phyloP scores from a whole-genome alignment of 2,797 vertebrate species.

The Dicrostonyx torquatus region DNA sequence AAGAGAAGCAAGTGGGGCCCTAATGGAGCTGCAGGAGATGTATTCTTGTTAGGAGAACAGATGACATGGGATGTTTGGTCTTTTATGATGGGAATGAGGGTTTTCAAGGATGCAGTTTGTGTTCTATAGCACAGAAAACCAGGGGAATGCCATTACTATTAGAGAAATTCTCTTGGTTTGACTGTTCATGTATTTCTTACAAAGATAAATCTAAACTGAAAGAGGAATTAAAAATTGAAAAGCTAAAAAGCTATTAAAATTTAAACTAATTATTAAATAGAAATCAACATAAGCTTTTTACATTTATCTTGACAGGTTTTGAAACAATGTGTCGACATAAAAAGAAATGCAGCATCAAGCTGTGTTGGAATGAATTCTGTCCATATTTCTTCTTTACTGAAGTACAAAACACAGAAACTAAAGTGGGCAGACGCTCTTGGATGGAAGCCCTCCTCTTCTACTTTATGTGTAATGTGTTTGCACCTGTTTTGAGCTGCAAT shows the following conservation, averaged over 20 bases:
- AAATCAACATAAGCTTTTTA: conserved; percentile 37
- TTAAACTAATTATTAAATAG: conserved; percentile 49
- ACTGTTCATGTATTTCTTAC: conserved; percentile 27
- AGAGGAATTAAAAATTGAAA: conserved; percentile 6
- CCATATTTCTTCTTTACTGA: conserved; percentile 54
- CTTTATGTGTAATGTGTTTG: conserved; percentile 65
- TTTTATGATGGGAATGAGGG: neutral
- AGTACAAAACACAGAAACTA: conserved; percentile 55
- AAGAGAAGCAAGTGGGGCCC: neutral
- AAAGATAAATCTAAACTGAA: conserved; percentile 30
- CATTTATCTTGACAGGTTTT: conserved; percentile 55
- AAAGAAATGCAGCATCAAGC: conserved; percentile 40
- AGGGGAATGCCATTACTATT: neutral
- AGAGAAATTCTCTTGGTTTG: neutral
- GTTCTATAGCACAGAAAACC: neutral
- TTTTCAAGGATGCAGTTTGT: conserved; percentile 48
- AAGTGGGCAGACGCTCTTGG: conserved; percentile 68
- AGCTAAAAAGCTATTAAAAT: conserved; percentile 6
- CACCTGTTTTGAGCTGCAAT: conserved; percentile 77
- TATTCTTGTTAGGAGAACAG: conserved; percentile 8
- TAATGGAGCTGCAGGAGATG: neutral
- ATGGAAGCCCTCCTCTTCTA: conserved; percentile 67
- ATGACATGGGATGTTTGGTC: neutral
- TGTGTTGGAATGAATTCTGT: conserved; percentile 63
- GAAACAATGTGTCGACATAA: conserved; percentile 47